Evolutionary conservation across 1,140 invertebrate species (phyloP).

Genomic region (Papilio dardanus): DNA sequence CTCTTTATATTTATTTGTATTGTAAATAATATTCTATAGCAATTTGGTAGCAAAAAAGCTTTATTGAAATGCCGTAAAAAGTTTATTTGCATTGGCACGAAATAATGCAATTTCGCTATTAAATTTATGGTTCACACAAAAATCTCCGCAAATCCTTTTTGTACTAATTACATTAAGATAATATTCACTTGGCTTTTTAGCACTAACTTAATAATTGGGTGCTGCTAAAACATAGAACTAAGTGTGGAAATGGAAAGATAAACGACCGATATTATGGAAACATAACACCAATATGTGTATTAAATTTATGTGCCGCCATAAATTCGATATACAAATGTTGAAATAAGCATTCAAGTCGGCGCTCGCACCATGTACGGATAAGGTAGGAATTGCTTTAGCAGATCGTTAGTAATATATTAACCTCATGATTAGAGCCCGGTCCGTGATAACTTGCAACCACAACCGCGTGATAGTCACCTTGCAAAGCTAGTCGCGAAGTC

Average conservation of each 20-base stretch:
- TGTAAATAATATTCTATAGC: background rate
- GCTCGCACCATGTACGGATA: constrained; percentile 6
- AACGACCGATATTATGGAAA: background rate
- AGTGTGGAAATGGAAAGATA: constrained; percentile 1
- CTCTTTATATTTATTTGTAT: background rate
- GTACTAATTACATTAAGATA: too few relatives aligned
- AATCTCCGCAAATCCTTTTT: background rate
- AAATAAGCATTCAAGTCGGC: background rate
- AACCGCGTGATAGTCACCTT: constrained; percentile 64
- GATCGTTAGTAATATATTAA: constrained; percentile 17
- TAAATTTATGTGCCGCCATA: background rate
- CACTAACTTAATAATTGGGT: background rate
- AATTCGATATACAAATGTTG: constrained; percentile 15
- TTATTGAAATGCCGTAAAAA: too few relatives aligned
- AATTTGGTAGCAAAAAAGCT: too few relatives aligned
- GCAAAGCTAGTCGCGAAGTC: constrained; percentile 53
- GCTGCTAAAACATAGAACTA: background rate
- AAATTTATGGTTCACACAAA: background rate
- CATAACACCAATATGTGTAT: background rate
- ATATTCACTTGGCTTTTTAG: background rate
- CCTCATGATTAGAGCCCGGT: constrained; percentile 48
- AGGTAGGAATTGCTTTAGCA: constrained; percentile 23
- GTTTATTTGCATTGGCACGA: too few relatives aligned
- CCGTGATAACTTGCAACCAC: constrained; percentile 59
- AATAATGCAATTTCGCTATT: background rate